Conservation (phyloP, 2,888 invertebrate species). For the Pollenia griseotomentosa region DNA sequence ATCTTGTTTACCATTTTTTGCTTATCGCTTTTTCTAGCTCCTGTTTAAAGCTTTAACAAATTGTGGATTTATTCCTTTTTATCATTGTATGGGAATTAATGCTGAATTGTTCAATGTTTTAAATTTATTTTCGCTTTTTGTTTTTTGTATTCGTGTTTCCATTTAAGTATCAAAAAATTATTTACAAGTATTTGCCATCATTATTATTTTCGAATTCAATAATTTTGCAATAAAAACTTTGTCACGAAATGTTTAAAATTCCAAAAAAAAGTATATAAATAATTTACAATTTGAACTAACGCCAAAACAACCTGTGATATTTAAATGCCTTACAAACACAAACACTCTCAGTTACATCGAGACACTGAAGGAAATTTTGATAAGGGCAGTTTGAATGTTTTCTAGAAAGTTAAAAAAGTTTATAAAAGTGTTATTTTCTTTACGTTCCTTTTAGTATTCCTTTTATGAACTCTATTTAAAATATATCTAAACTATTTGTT, state of each 20-base stretch:
- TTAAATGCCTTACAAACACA: conserved; percentile 19
- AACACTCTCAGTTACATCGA: background rate
- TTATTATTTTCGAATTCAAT: conserved; percentile 78
- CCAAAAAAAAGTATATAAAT: conserved; percentile 25
- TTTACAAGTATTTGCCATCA: conserved; percentile 77
- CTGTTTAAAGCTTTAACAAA: background rate
- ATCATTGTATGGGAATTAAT: conserved; percentile 27
- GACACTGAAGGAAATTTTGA: conserved; percentile 12
- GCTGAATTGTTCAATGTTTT: conserved; percentile 12
- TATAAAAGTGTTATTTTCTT: background rate
- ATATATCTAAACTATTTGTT: too few relatives aligned
- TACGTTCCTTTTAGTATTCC: background rate
- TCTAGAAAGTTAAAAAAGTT: too few relatives aligned
- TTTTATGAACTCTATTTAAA: background rate
- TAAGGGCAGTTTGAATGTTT: background rate
- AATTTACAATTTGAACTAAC: conserved; percentile 64
- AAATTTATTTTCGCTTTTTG: background rate
- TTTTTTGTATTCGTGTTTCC: conserved; percentile 42
- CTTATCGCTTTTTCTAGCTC: background rate
- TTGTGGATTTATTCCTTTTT: background rate
- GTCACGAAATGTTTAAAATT: conserved; percentile 67
- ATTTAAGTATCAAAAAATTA: conserved; percentile 62
- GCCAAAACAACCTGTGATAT: conserved; percentile 69
- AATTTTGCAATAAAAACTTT: conserved; percentile 72
- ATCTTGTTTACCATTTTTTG: conserved; percentile 59